A percentile compares a stretch with the other conserved stretches of the same genome.
Evolutionary conservation across 2,888 invertebrate species (phyloP).

Genomic region (Cerastoderma edule): DNA sequence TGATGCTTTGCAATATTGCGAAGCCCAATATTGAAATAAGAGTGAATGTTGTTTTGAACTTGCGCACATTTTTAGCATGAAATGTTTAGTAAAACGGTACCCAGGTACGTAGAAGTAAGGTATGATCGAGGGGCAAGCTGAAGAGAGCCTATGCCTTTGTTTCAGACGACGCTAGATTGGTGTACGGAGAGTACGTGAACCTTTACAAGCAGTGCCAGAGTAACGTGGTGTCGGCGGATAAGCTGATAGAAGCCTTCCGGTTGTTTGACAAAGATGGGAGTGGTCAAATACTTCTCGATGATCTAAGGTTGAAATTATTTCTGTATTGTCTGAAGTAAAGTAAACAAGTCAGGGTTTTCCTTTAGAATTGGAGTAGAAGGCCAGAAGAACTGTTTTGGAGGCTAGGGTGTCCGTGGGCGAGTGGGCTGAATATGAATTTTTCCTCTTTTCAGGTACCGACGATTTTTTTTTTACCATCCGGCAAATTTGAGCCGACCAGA

Average conservation of each 20-base stretch:
- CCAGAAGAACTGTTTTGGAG: background rate
- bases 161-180: slow-evolving; percentile 2
- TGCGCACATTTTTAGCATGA: no score
- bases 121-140: background rate
- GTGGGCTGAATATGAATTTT: background rate
- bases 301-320: slow-evolving; percentile 25
- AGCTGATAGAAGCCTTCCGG: slow-evolving; percentile 28
- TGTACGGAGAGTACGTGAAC: slow-evolving; percentile 27
- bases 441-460: background rate
- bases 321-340: no score
- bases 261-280: slow-evolving; percentile 35
- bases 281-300: slow-evolving; percentile 26
- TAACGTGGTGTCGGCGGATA: slow-evolving; percentile 23
- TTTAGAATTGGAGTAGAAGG: no score
- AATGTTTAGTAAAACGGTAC: no score
- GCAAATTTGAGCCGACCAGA: no score
- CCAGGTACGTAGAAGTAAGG: no score
- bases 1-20: background rate
- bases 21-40: background rate
- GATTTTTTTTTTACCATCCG: background rate
- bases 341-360: no score
- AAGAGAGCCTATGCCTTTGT: background rate
- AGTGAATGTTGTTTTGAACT: background rate
- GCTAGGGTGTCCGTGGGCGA: background rate
- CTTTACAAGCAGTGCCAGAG: slow-evolving; percentile 30